Percentiles rank a stretch among this genome's conserved stretches.
These are phyloP conservation scores for Nomada fabriciana DNA, from an alignment of 2,888 invertebrate species.

Conservation along the genomic window DNA sequence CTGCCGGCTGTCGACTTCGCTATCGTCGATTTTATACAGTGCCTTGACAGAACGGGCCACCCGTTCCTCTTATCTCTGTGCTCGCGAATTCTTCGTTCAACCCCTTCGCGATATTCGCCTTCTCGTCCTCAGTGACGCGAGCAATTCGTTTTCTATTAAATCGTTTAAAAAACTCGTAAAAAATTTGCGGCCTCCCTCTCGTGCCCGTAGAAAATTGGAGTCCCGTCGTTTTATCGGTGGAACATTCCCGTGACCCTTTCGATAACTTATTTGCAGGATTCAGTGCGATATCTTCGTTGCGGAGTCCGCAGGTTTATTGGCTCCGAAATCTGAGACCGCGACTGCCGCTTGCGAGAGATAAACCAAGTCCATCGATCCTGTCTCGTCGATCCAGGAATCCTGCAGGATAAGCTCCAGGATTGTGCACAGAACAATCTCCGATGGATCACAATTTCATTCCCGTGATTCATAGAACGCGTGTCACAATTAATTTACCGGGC, in stretches of 20 bases:
- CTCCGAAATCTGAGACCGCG: no score
- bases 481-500: neutral
- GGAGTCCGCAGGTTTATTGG: neutral
- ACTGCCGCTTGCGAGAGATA: neutral
- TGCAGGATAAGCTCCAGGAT: neutral
- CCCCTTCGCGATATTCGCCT: neutral
- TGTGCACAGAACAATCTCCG: neutral
- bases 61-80: constrained; percentile 65
- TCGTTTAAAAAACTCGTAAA: neutral
- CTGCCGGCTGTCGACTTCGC: constrained; percentile 69
- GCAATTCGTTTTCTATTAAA: neutral
- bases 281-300: neutral
- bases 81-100: constrained; percentile 19
- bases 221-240: neutral
- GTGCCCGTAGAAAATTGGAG: neutral
- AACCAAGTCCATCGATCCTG: constrained; percentile 17
- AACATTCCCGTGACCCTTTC: neutral
- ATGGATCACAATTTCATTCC: constrained; percentile 17
- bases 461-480: neutral
- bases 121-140: neutral
- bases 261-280: neutral
- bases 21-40: constrained; percentile 72
- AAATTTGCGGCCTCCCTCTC: neutral
- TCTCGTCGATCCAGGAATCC: constrained; percentile 6
- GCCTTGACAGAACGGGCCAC: constrained; percentile 64